phyloP scores from a whole-genome alignment of 2,888 invertebrate genomes.

The Pollenia griseotomentosa region DNA sequence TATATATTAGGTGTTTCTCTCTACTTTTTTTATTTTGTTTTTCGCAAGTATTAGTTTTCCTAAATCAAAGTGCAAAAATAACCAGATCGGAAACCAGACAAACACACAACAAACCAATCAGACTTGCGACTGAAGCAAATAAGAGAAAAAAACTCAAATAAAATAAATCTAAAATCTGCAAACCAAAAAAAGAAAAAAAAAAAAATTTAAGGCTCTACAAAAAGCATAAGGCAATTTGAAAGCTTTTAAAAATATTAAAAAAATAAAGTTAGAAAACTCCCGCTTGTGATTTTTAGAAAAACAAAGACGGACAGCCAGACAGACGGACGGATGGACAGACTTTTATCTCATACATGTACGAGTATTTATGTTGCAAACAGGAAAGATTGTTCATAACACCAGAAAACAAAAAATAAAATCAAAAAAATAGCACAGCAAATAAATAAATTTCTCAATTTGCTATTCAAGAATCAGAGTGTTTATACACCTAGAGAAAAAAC shows the following conservation, averaged over 20 bases:
- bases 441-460: slow-evolving; percentile 59
- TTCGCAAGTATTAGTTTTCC: slow-evolving; percentile 21
- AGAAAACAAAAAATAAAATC: slow-evolving; percentile 7
- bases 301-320: slow-evolving; percentile 16
- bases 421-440: slow-evolving; percentile 42
- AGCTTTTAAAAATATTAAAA: slow-evolving; percentile 72
- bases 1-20: slow-evolving; percentile 25
- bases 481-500: background rate
- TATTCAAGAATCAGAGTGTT: slow-evolving; percentile 19
- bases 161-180: slow-evolving; percentile 51
- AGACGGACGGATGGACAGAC: background rate
- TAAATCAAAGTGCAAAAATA: slow-evolving; percentile 57
- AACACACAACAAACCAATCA: slow-evolving; percentile 66
- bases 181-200: slow-evolving; percentile 30
- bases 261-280: slow-evolving; percentile 53
- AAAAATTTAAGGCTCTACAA: slow-evolving; percentile 17
- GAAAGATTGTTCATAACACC: slow-evolving; percentile 55
- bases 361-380: slow-evolving; percentile 36
- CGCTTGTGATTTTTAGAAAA: slow-evolving; percentile 46
- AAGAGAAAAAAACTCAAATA: slow-evolving; percentile 24
- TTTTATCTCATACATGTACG: slow-evolving; percentile 5
- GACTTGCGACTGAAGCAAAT: slow-evolving; percentile 38
- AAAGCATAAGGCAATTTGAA: slow-evolving; percentile 54
- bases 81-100: slow-evolving; percentile 71
- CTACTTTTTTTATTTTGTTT: background rate